Evolutionary conservation across 2,888 invertebrate species (phyloP).

Genomic region (Epirrita christyi): DNA sequence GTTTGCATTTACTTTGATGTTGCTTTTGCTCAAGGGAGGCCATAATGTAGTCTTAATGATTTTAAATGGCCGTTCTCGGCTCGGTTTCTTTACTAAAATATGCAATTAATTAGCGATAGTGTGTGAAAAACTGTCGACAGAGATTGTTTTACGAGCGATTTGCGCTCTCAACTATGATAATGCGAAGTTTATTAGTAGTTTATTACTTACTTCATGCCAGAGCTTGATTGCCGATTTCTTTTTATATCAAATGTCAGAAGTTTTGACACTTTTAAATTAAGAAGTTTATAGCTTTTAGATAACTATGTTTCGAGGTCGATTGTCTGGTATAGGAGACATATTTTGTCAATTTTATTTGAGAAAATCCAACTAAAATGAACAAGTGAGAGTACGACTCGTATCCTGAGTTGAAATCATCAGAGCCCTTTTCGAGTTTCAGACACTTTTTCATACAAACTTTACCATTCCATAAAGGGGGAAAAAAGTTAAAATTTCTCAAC

Average conservation of each 20-base stretch:
- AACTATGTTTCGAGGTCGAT: conserved; percentile 30
- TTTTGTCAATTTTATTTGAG: neutral
- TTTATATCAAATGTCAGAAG: conserved; percentile 42
- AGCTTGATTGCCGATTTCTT: conserved; percentile 36
- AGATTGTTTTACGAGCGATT: conserved; percentile 45
- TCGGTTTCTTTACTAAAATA: conserved; percentile 54
- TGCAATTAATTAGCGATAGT: conserved; percentile 69
- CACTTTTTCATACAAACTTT: too few species aligned
- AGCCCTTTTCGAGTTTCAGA: too few species aligned
- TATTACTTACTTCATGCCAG: conserved; percentile 20
- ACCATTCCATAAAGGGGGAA: too few species aligned
- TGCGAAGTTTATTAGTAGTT: conserved; percentile 41
- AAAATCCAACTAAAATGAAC: too few species aligned
- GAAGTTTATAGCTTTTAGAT: conserved; percentile 26
- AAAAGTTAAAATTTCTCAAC: too few species aligned
- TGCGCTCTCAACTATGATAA: conserved; percentile 38
- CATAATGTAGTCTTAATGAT: conserved; percentile 65
- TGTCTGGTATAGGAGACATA: conserved; percentile 1
- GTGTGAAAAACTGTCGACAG: conserved; percentile 56
- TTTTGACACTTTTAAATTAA: conserved; percentile 36
- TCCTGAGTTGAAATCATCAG: too few species aligned
- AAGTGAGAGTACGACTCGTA: too few species aligned
- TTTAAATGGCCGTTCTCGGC: conserved; percentile 38
- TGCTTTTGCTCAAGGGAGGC: conserved; percentile 33
- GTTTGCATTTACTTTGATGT: conserved; percentile 65